phyloP scores from a whole-genome alignment of 2,888 invertebrate species.

The Dryomyza anilis region DNA sequence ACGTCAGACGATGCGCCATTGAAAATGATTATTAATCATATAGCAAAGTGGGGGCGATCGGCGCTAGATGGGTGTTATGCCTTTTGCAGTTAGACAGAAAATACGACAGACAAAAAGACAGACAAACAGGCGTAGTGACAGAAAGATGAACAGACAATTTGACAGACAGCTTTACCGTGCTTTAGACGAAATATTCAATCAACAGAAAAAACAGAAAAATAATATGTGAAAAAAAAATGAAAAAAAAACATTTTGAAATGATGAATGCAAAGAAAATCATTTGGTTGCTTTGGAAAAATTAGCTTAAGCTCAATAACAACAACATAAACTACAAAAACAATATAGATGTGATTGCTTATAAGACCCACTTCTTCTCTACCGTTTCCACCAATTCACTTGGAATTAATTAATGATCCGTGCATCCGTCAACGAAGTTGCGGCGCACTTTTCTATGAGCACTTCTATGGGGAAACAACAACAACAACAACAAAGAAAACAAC shows the following conservation, averaged over 20 bases:
- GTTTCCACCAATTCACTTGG: constrained; percentile 33
- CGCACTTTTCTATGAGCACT: not conserved
- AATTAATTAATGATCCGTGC: constrained; percentile 52
- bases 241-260: not conserved
- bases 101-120: too few species aligned
- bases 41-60: too few species aligned
- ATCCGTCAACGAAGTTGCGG: constrained; percentile 46
- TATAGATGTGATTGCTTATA: not conserved
- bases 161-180: too few species aligned
- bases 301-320: not conserved
- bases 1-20: too few species aligned
- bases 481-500: not conserved
- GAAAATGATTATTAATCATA: too few species aligned
- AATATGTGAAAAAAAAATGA: not conserved
- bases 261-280: not conserved
- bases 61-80: too few species aligned
- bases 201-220: not conserved
- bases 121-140: too few species aligned
- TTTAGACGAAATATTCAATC: constrained; percentile 1
- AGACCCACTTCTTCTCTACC: not conserved
- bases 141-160: too few species aligned
- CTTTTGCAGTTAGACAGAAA: too few species aligned
- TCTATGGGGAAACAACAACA: not conserved
- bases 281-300: not conserved
- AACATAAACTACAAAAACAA: not conserved